Conservation (phyloP, 2,113 vertebrate species). For the Xiphophorus couchianus region DNA sequence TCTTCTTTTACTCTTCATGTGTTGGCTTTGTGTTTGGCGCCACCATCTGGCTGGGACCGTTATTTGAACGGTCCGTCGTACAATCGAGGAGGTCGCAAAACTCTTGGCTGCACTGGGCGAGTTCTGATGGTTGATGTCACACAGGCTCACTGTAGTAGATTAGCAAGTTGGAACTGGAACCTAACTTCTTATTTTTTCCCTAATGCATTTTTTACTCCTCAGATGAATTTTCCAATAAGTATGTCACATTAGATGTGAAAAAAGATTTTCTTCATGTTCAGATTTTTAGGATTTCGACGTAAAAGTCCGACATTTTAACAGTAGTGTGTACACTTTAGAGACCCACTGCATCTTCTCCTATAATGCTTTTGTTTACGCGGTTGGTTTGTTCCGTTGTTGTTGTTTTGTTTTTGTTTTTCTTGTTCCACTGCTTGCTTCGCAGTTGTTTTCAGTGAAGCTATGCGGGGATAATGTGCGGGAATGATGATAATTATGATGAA, state of each 20-base stretch:
- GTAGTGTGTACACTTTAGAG: constrained; percentile 13
- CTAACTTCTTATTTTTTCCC: background rate
- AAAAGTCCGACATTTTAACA: background rate
- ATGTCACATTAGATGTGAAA: background rate
- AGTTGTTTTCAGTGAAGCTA: constrained; percentile 55
- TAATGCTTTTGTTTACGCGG: constrained; percentile 57
- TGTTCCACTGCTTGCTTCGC: constrained; percentile 47
- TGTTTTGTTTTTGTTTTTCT: constrained; percentile 32
- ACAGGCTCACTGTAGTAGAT: background rate
- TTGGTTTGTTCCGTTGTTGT: constrained; percentile 53
- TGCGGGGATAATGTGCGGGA: constrained; percentile 53
- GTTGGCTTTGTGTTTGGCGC: background rate
- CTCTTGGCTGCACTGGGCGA: too few relatives aligned
- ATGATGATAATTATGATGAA: constrained; percentile 67
- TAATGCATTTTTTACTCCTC: background rate
- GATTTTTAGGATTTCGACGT: constrained; percentile 30
- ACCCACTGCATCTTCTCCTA: constrained; percentile 39
- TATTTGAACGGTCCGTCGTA: background rate
- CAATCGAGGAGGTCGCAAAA: too few relatives aligned
- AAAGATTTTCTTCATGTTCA: background rate
- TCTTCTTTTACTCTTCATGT: background rate
- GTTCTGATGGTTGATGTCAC: too few relatives aligned
- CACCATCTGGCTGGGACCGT: background rate
- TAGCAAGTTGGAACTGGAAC: background rate
- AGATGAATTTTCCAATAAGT: background rate